A percentile compares a stretch with the other conserved stretches of the same genome.
Conservation (phyloP, 1,140 invertebrate genomes). For the Chrysoperla carnea region DNA sequence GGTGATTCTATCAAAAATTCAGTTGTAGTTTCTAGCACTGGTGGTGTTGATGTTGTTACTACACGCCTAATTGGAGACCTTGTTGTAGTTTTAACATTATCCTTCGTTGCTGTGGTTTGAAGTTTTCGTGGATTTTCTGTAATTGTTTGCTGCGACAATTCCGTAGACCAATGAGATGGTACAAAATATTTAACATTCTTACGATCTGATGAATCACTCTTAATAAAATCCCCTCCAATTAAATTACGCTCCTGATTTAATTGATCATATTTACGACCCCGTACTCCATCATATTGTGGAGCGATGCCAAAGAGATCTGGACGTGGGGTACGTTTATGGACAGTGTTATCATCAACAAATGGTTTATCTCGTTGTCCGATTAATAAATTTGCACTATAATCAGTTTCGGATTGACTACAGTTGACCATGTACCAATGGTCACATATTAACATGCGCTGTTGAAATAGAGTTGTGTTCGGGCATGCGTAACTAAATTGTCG, state of each 20-base stretch:
- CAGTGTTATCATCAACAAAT: slow-evolving; percentile 39
- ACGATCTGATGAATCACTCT: too few species aligned
- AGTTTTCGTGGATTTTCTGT: too few species aligned
- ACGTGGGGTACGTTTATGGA: slow-evolving; percentile 36
- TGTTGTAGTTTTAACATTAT: too few species aligned
- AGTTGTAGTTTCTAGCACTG: too few species aligned
- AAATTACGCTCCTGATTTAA: too few species aligned
- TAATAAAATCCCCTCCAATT: too few species aligned
- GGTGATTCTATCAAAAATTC: too few species aligned
- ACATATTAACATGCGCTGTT: slow-evolving; percentile 60
- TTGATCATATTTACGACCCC: not conserved
- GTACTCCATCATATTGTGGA: slow-evolving; percentile 8
- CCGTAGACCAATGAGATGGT: slow-evolving; percentile 17
- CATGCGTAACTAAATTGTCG: slow-evolving; percentile 57
- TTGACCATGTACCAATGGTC: slow-evolving; percentile 75
- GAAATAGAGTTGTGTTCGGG: slow-evolving; percentile 59
- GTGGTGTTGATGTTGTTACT: too few species aligned
- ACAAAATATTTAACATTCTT: slow-evolving; percentile 9
- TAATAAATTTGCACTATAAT: slow-evolving; percentile 47
- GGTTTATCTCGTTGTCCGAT: slow-evolving; percentile 50
- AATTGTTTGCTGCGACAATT: slow-evolving; percentile 3
- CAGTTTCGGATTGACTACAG: slow-evolving; percentile 42
- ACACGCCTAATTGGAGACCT: too few species aligned
- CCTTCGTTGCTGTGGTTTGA: too few species aligned
- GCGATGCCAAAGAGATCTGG: slow-evolving; percentile 33